Percentiles rank a stretch among this genome's conserved stretches.
Evolutionary conservation across 2,113 vertebrate species (phyloP).

Genomic region (Nothoprocta pentlandii): DNA sequence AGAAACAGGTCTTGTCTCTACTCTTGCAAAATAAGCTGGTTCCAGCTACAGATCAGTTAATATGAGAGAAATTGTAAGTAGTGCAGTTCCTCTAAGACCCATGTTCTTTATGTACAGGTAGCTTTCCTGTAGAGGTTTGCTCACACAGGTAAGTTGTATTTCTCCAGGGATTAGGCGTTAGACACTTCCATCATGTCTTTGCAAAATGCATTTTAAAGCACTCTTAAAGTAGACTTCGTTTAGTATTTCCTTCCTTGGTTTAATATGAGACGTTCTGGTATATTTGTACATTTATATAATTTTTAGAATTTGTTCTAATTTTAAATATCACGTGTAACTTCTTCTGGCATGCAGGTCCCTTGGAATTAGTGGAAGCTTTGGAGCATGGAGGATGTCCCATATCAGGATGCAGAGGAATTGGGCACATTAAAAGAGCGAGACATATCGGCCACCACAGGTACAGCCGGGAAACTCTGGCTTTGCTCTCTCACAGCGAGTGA

Average conservation of each 20-base stretch:
- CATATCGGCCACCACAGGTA: constrained; percentile 87
- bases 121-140: background rate
- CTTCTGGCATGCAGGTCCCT: constrained; percentile 70
- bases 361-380: constrained; percentile 84
- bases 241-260: background rate
- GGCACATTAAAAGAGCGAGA: constrained; percentile 86
- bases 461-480: background rate
- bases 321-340: background rate
- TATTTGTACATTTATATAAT: background rate
- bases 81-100: background rate
- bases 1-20: background rate
- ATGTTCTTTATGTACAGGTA: background rate
- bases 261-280: background rate
- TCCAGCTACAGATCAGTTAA: background rate
- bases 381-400: constrained; percentile 85
- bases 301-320: background rate
- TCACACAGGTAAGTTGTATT: background rate
- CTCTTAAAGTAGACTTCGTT: background rate
- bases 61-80: background rate
- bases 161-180: background rate
- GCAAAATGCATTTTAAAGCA: background rate
- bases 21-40: background rate
- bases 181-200: background rate
- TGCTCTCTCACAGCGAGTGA: background rate
- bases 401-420: constrained; percentile 85